A percentile compares a stretch with the other conserved stretches of the same genome.
phyloP scores from a whole-genome alignment of 2,113 vertebrate genomes.

The Emydocephalus ijimae region DNA sequence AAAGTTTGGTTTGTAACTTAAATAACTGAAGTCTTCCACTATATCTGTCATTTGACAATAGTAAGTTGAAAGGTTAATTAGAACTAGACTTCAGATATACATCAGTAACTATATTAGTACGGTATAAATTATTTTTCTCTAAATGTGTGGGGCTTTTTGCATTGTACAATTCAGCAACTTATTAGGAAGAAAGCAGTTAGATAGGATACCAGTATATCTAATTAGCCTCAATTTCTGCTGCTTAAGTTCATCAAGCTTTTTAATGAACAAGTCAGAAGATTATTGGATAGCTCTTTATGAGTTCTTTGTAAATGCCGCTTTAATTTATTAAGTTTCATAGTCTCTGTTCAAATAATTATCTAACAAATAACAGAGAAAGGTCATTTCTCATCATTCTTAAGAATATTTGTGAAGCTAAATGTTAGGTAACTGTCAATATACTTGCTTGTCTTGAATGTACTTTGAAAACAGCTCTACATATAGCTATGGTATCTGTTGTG shows the following conservation, averaged over 20 bases:
- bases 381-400: not conserved
- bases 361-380: not conserved
- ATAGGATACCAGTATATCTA: not conserved
- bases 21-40: not conserved
- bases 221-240: not conserved
- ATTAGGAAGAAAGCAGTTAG: not conserved
- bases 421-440: not conserved
- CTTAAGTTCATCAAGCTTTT: not conserved
- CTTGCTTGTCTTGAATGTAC: not conserved
- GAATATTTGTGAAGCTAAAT: not conserved
- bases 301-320: not conserved
- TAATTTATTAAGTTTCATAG: not conserved
- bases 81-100: not conserved
- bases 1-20: not conserved
- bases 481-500: no score
- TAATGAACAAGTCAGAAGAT: not conserved
- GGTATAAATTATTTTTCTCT: not conserved
- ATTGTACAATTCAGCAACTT: not conserved
- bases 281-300: not conserved
- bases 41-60: not conserved
- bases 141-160: not conserved
- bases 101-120: not conserved
- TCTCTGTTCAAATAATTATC: not conserved
- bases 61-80: not conserved
- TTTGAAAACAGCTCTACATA: not conserved